Percentiles rank a stretch among this genome's conserved stretches.
Conservation (phyloP, 2,113 vertebrate species). For the Dissostichus mawsoni region DNA sequence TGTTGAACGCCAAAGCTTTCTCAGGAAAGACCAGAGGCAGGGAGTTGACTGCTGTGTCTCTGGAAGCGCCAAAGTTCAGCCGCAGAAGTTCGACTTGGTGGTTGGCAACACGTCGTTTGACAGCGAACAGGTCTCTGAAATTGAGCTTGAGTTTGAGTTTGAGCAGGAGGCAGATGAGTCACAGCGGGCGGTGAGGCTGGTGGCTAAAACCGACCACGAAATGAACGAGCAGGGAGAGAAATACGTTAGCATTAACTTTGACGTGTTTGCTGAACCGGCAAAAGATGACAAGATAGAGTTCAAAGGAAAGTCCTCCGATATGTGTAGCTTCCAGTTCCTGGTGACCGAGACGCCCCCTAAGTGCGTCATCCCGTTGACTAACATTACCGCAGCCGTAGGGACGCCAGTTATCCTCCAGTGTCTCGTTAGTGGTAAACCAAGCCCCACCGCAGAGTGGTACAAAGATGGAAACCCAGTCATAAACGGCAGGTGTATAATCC, state of each 20-base stretch:
- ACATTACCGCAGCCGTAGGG: conserved; percentile 87
- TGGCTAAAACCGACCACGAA: conserved; percentile 85
- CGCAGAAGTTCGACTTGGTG: conserved; percentile 86
- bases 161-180: conserved; percentile 83
- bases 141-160: conserved; percentile 91
- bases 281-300: conserved; percentile 88
- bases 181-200: conserved; percentile 83
- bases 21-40: conserved; percentile 73
- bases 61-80: conserved; percentile 72
- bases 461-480: conserved; percentile 87
- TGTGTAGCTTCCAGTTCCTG: conserved; percentile 93
- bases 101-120: conserved; percentile 82
- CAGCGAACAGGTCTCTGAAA: conserved; percentile 87
- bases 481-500: conserved; percentile 86
- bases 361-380: conserved; percentile 88
- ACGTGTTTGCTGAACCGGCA: conserved; percentile 87
- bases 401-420: conserved; percentile 91
- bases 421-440: conserved; percentile 89
- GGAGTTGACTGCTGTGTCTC: conserved; percentile 77
- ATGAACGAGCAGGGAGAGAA: conserved; percentile 84
- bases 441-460: conserved; percentile 88
- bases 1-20: conserved; percentile 79
- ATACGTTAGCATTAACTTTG: conserved; percentile 86
- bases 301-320: conserved; percentile 88
- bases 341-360: conserved; percentile 90